Evolutionary conservation across 2,888 invertebrate genomes (phyloP).

Genomic region (Lasioglossum morio): DNA sequence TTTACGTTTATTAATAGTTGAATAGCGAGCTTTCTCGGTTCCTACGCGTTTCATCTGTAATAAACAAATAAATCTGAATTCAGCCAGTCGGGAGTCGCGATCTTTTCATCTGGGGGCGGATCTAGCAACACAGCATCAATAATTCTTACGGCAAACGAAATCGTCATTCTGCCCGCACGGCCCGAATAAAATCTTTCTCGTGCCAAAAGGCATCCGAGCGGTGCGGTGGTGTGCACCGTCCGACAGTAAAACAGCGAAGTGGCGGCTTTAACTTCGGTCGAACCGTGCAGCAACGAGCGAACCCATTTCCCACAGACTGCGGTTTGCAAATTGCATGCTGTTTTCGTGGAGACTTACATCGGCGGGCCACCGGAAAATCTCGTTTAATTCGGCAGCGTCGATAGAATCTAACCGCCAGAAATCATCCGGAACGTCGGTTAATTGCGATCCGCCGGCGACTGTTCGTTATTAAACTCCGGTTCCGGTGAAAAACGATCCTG

Average conservation of each 20-base stretch:
- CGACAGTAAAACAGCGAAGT: conserved; percentile 18
- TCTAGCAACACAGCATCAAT: conserved; percentile 4
- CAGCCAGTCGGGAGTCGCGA: background rate
- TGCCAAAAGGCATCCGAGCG: background rate
- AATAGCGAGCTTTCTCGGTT: background rate
- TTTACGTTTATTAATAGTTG: background rate
- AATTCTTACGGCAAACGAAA: conserved; percentile 4
- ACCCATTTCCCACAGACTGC: conserved; percentile 49
- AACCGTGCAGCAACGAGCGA: conserved; percentile 10
- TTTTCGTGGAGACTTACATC: conserved; percentile 66
- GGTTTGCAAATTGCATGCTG: conserved; percentile 58
- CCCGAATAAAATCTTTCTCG: conserved; percentile 20
- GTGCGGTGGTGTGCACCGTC: background rate
- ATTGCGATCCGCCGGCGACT: conserved; percentile 72
- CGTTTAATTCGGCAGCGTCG: conserved; percentile 76
- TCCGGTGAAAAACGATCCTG: conserved; percentile 34
- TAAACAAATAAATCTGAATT: conserved; percentile 7
- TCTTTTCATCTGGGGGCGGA: background rate
- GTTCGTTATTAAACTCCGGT: conserved; percentile 73
- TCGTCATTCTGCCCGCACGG: conserved; percentile 13
- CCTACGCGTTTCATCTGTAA: background rate
- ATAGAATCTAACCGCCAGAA: conserved; percentile 59
- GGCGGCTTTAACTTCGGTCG: conserved; percentile 14
- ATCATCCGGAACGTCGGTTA: conserved; percentile 56
- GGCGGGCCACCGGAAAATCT: conserved; percentile 72